Evolutionary conservation across 2,797 vertebrate species (phyloP).

Genomic region (Gadopsis marmoratus): DNA sequence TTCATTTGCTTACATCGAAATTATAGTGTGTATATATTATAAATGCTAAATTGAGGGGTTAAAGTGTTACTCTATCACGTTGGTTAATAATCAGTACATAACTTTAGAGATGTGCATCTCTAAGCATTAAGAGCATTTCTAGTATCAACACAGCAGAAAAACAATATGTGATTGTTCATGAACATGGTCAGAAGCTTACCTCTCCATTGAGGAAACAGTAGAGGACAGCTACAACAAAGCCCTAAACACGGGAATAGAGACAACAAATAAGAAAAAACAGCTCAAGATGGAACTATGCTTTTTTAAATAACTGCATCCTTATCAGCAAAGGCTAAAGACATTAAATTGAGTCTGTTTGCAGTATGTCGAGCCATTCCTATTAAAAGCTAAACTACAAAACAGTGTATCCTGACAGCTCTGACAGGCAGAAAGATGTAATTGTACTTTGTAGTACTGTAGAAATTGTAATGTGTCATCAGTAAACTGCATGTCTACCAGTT

Average conservation of each 20-base stretch:
- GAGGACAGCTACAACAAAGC: constrained; percentile 97
- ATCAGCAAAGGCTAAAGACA: not conserved
- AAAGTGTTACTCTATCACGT: too few species aligned
- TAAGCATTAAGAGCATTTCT: not conserved
- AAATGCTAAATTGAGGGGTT: not conserved
- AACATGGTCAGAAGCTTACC: constrained; percentile 84
- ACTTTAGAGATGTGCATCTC: not conserved
- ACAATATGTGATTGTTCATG: not conserved
- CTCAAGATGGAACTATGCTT: not conserved
- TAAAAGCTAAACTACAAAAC: not conserved
- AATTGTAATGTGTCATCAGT: not conserved
- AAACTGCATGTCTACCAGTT: not conserved
- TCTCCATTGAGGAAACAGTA: constrained; percentile 99
- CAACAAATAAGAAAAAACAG: not conserved
- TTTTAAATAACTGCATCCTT: not conserved
- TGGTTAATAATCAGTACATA: too few species aligned
- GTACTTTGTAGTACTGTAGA: not conserved
- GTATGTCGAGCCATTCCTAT: not conserved
- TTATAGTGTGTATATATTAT: not conserved
- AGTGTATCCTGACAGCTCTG: not conserved
- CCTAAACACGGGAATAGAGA: constrained; percentile 80
- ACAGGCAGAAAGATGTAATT: not conserved
- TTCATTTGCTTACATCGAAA: not conserved
- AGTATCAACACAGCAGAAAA: not conserved
- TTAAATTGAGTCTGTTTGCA: not conserved